Evolutionary conservation across 2,888 invertebrate species (phyloP).

Genomic region (Andrena camellia): DNA sequence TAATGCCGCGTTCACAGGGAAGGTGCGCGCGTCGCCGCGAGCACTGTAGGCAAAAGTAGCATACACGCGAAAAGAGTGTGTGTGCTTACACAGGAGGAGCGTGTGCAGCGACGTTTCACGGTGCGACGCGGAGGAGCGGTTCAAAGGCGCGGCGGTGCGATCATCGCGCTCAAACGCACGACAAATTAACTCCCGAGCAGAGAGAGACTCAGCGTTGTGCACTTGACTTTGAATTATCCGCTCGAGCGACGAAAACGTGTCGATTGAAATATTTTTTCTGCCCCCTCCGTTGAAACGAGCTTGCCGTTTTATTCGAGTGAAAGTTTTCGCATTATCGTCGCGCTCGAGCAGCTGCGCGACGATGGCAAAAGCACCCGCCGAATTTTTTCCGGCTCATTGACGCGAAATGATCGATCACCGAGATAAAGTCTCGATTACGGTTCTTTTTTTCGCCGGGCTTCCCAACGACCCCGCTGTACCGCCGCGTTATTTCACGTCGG

Average conservation of each 20-base stretch:
- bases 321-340: slow-evolving; percentile 31
- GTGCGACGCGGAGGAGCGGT: slow-evolving; percentile 31
- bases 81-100: neutral
- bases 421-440: slow-evolving; percentile 18
- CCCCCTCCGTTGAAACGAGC: neutral
- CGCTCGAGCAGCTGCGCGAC: slow-evolving; percentile 2
- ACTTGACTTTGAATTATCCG: slow-evolving; percentile 66
- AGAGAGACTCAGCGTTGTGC: slow-evolving; percentile 48
- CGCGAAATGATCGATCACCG: slow-evolving; percentile 24
- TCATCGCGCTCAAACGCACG: slow-evolving; percentile 57
- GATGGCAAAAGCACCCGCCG: slow-evolving; percentile 1
- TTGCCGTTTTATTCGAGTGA: slow-evolving; percentile 20
- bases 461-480: neutral
- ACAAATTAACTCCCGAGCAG: slow-evolving; percentile 59
- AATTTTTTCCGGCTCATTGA: slow-evolving; percentile 23
- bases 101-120: slow-evolving; percentile 42
- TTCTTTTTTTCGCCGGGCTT: neutral
- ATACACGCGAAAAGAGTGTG: neutral
- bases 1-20: slow-evolving; percentile 8
- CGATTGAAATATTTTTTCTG: slow-evolving; percentile 19
- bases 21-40: slow-evolving; percentile 14
- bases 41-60: slow-evolving; percentile 4
- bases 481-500: neutral
- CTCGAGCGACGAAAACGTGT: slow-evolving; percentile 26
- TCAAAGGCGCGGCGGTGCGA: slow-evolving; percentile 51